phyloP scores from a whole-genome alignment of 2,888 invertebrate genomes.

The Caprella mutica region DNA sequence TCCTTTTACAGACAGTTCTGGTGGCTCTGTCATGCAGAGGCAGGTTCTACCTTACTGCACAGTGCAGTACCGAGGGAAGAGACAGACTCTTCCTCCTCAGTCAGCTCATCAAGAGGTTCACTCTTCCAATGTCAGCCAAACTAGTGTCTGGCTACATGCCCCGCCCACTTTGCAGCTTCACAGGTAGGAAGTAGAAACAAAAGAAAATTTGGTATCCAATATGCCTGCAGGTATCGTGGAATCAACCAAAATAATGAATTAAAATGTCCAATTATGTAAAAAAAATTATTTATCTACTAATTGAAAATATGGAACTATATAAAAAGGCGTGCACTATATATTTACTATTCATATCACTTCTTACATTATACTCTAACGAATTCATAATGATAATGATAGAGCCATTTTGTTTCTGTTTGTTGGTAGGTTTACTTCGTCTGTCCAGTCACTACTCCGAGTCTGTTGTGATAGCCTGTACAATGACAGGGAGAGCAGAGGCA shows the following conservation, averaged over 20 bases:
- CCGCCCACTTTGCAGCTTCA: constrained; percentile 46
- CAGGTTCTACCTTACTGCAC: constrained; percentile 55
- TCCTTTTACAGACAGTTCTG: constrained; percentile 52
- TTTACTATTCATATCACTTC: background rate
- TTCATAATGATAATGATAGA: background rate
- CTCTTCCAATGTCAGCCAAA: constrained; percentile 50
- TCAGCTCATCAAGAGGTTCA: constrained; percentile 50
- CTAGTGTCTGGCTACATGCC: constrained; percentile 44
- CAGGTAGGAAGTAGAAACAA: no score
- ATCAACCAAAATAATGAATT: background rate
- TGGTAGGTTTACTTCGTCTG: constrained; percentile 48
- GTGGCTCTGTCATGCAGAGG: constrained; percentile 63
- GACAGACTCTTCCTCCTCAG: constrained; percentile 44
- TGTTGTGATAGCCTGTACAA: constrained; percentile 54
- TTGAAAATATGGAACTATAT: no score
- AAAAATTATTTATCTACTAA: no score
- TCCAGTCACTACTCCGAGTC: constrained; percentile 53
- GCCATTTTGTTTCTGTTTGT: background rate
- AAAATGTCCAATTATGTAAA: background rate
- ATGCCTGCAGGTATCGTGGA: background rate
- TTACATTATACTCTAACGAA: background rate
- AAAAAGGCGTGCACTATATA: background rate
- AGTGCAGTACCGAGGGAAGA: constrained; percentile 36
- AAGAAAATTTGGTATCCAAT: background rate
- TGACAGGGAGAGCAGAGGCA: constrained; percentile 42